A percentile compares a stretch with the other conserved stretches of the same genome.
These are phyloP conservation scores for Leuciscus waleckii DNA, from an alignment of 2,797 vertebrate species.

Conservation along the genomic window DNA sequence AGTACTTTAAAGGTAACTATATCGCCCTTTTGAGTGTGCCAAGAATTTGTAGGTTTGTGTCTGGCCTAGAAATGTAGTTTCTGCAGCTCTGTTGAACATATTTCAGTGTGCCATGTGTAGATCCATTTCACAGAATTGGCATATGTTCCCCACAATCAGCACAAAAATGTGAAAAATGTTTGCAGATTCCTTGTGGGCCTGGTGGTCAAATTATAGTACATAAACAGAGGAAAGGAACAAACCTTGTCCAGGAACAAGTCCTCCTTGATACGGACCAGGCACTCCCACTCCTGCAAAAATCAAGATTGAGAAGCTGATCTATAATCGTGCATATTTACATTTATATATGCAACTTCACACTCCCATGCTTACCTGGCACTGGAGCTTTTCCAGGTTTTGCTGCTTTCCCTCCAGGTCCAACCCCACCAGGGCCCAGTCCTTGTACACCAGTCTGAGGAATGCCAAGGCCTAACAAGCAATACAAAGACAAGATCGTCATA, in stretches of 20 bases:
- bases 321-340: not conserved
- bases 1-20: not conserved
- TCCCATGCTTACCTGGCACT: slow-evolving; percentile 85
- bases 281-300: slow-evolving; percentile 87
- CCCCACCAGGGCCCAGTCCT: slow-evolving; percentile 80
- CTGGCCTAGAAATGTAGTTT: not conserved
- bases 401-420: slow-evolving; percentile 76
- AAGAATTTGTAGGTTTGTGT: not conserved
- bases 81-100: not conserved
- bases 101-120: not conserved
- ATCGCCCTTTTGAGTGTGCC: not conserved
- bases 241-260: slow-evolving; percentile 90
- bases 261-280: slow-evolving; percentile 91
- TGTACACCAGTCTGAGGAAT: slow-evolving; percentile 86
- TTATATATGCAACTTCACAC: not conserved
- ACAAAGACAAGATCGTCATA: not conserved
- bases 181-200: not conserved
- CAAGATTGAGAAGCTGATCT: not conserved
- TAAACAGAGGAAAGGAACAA: slow-evolving; percentile 42
- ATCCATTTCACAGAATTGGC: not conserved
- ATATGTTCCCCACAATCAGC: not conserved
- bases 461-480: slow-evolving; percentile 77
- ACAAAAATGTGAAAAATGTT: not conserved
- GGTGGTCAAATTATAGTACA: not conserved
- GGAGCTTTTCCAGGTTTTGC: slow-evolving; percentile 69